These are phyloP conservation scores for Chouioia cunea DNA, from an alignment of 2,888 invertebrate genomes.

Conservation along the genomic window DNA sequence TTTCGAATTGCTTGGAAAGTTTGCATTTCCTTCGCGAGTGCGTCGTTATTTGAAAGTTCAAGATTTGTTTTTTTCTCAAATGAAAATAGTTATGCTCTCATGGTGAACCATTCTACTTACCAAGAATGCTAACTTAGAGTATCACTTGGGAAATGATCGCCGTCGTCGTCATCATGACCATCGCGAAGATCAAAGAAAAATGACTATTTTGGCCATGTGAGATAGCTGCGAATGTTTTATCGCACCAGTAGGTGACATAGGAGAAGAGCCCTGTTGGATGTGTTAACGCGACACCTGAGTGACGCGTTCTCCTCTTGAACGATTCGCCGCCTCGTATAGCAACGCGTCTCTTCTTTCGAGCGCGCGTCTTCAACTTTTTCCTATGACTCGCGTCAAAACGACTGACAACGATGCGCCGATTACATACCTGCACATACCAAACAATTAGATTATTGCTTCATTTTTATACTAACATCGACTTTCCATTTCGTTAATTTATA, in stretches of 20 bases:
- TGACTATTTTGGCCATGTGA: constrained; percentile 14
- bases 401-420: constrained; percentile 36
- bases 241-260: constrained; percentile 12
- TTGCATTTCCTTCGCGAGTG: too few species aligned
- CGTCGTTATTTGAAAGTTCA: too few species aligned
- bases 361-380: constrained; percentile 3
- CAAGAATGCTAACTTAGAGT: neutral
- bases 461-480: too few species aligned
- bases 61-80: too few species aligned
- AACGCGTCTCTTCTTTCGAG: constrained; percentile 2
- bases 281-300: constrained; percentile 42
- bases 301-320: constrained; percentile 39
- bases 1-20: too few species aligned
- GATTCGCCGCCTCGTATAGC: constrained; percentile 8
- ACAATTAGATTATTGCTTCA: constrained; percentile 5
- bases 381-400: constrained; percentile 17
- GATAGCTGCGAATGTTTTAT: constrained; percentile 10
- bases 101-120: too few species aligned
- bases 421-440: neutral
- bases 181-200: constrained; percentile 1
- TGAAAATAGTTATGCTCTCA: too few species aligned
- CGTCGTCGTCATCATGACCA: neutral
- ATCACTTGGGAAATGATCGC: constrained; percentile 1
- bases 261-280: constrained; percentile 18
- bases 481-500: too few species aligned